A percentile compares a stretch with the other conserved stretches of the same genome.
Evolutionary conservation across 2,113 vertebrate genomes (phyloP).

Genomic region (Microtus montanus): DNA sequence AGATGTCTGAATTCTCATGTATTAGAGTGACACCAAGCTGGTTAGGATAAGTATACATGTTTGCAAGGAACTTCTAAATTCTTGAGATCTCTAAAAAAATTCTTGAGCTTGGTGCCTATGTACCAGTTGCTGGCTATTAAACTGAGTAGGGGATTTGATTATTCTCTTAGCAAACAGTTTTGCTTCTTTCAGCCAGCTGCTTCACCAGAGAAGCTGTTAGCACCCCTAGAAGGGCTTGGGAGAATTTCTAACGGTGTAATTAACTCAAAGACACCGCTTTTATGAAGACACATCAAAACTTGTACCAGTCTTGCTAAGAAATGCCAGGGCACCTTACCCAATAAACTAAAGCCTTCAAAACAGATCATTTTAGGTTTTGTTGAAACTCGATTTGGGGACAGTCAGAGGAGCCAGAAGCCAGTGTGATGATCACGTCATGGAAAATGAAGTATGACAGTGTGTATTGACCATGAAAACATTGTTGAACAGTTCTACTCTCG

Average conservation of each 20-base stretch:
- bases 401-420: background rate
- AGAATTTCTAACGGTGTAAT: slow-evolving; percentile 15
- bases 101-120: background rate
- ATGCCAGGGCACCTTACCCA: background rate
- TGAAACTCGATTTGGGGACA: slow-evolving; percentile 59
- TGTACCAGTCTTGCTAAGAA: slow-evolving; percentile 52
- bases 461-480: slow-evolving; percentile 45
- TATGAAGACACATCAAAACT: slow-evolving; percentile 45
- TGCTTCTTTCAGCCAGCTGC: background rate
- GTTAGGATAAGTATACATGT: background rate
- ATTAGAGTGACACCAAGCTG: background rate
- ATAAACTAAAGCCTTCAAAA: slow-evolving; percentile 52
- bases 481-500: background rate
- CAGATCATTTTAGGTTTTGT: slow-evolving; percentile 46
- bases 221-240: background rate
- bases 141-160: slow-evolving; percentile 1
- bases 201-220: slow-evolving; percentile 27
- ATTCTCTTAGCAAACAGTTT: slow-evolving; percentile 57
- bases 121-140: slow-evolving; percentile 23
- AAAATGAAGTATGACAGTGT: slow-evolving; percentile 5
- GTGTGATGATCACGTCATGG: background rate
- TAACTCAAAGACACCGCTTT: slow-evolving; percentile 48
- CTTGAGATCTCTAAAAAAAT: slow-evolving; percentile 39
- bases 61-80: slow-evolving; percentile 30
- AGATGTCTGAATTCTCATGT: background rate